Base-by-base conservation (phyloP, 37 sponge, comb jelly and placozoan species). In the Crambe crambe region DNA sequence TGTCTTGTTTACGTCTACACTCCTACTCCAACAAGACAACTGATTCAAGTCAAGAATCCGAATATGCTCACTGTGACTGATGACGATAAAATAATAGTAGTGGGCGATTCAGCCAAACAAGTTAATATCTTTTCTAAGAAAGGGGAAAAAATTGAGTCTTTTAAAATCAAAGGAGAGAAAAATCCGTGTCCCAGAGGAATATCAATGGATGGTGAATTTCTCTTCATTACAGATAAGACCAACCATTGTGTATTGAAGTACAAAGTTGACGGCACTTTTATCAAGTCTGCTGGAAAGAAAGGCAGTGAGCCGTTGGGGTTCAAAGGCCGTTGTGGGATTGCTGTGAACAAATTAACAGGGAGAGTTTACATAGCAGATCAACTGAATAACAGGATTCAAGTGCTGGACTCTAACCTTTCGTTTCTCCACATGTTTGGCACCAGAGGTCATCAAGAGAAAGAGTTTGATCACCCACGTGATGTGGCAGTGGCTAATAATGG, bases 341-440 rank as follows among this genome's bases (percentile, higher is more conserved):
- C 79, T 56, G 51, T 77, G 15, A 60, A 74, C 32, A 42, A 65
- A 8, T 5, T 22, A 21, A 68, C 67, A 10, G 74, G 76, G 43
- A 58, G 42, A 15, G 34, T 90, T 21, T 80, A 79, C 30, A 74
- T 90, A 9, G 78, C 75, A 9, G 91, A 90, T 57, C 51, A 47
- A 47, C 40, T 38, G 1, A 90, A 90, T 42, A 77, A 90, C 56
- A 39, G 86, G 12, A 35, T 90, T 20, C 91, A 90, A 42, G 76
- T 90, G 17, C 75, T 85, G 57, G 57, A 68, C 35, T 60, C 79
- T 3, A 79, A 86, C 70, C 74, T 86, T 29, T 63, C 78, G 31
- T 82, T 78, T 30, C 71, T 37, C 54, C 60, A 73, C 60, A n/a
- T n/a, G n/a, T 85, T 47, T 12, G 51, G 51, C 12, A 47, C 51